Percentiles rank a stretch among this genome's conserved stretches.
Evolutionary conservation across 2,888 invertebrate species (phyloP).

Genomic region (Bombylius major): DNA sequence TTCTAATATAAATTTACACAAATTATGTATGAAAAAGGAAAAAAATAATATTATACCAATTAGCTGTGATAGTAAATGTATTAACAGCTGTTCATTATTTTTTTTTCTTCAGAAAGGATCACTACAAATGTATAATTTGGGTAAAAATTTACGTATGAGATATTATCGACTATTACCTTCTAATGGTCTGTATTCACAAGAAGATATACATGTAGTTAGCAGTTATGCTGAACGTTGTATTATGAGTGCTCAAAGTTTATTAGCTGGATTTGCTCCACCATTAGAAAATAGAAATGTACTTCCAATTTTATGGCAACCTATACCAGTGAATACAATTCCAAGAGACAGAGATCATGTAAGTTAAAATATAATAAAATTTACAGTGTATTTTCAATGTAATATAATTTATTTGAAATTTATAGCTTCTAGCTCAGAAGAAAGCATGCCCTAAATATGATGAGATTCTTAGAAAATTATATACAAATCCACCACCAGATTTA

Average conservation of each 20-base stretch:
- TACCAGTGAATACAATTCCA: slow-evolving; percentile 71
- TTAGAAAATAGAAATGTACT: slow-evolving; percentile 30
- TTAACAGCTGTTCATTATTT: neutral
- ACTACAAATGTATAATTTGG: slow-evolving; percentile 59
- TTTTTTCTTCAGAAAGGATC: slow-evolving; percentile 46
- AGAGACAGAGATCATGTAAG: slow-evolving; percentile 56
- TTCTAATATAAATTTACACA: neutral
- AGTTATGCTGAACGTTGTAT: slow-evolving; percentile 74
- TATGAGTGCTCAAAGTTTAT: slow-evolving; percentile 59
- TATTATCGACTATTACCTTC: slow-evolving; percentile 55
- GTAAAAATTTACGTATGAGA: slow-evolving; percentile 53
- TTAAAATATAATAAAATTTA: slow-evolving; percentile 4
- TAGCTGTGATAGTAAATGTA: neutral
- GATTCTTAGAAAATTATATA: slow-evolving; percentile 40
- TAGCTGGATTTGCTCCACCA: slow-evolving; percentile 54
- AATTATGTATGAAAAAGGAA: no score
- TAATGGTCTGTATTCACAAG: slow-evolving; percentile 44
- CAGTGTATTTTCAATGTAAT: neutral
- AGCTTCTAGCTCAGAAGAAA: slow-evolving; percentile 38
- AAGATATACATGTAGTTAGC: slow-evolving; percentile 51
- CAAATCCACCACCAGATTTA: slow-evolving; percentile 38
- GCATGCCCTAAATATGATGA: slow-evolving; percentile 43
- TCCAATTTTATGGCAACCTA: slow-evolving; percentile 67
- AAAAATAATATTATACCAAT: neutral
- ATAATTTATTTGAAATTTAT: neutral